Evolutionary conservation across 1,140 invertebrate genomes (phyloP), one percentile per base, ranked within the genome.

Genomic region (Orius laevigatus): DNA sequence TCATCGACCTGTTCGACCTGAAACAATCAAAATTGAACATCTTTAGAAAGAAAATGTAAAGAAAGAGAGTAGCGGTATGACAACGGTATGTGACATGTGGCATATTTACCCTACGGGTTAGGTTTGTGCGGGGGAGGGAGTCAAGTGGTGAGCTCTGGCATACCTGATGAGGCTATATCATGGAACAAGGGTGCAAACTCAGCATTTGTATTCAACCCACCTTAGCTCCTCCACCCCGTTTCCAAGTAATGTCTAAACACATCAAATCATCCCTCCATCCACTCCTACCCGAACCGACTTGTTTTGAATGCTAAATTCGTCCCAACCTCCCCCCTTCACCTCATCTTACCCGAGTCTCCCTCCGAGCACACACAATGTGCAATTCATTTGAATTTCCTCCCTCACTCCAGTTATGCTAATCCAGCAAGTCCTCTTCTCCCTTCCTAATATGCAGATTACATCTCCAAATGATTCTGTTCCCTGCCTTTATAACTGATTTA

Each of bases 191-290:
- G 31, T 31, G 43, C 43, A 8, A 45, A 33, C 43, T 45, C 43
- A 25, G 36, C 36, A 39, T 39, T 39, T 39, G 36, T 39, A 39
- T 39, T 39, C 36, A 16, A 39, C n/a, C 12, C 36, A 39, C 36
- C 36, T 39, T 39, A 16, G 36, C 36, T 39, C 15, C 12, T 16
- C 12, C 12, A 39, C 12, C 36, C 36, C 36, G 12, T 16, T n/a
- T 39, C n/a, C 36, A 12, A 12, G 18, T 49, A 38, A 49, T 38
- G 48, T 49, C 48, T 49, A 49, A 49, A 49, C 48, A 49, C 48
- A 49, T 49, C 48, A 42, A 49, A 49, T 49, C 48, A 41, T 38
- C 48, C 48, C 12, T 15, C 31, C 20, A 33, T 32, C n/a, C 48
- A 11, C 31, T n/a, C n/a, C 12, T 18, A 34, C 11, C 32, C 8